A percentile compares a stretch with the other conserved stretches of the same genome.
Conservation (phyloP, 2,888 invertebrate genomes). For the Volucella bombylans region DNA sequence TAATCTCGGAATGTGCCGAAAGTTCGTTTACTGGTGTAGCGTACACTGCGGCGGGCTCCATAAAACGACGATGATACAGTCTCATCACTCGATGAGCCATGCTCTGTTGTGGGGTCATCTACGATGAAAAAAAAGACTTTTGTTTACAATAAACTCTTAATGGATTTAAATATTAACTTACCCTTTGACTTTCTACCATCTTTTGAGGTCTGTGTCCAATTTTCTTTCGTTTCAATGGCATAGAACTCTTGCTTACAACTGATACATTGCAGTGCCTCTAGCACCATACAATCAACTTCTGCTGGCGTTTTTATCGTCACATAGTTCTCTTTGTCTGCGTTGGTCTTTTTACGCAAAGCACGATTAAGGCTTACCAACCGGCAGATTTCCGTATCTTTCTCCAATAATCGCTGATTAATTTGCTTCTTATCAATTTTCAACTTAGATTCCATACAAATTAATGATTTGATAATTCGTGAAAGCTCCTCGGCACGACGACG, state of each 20-base stretch:
- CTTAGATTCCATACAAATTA: slow-evolving; percentile 81
- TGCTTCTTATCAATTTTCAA: slow-evolving; percentile 81
- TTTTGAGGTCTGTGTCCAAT: slow-evolving; percentile 79
- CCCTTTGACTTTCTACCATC: slow-evolving; percentile 79
- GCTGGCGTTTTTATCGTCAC: slow-evolving; percentile 56
- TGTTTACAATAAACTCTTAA: background rate
- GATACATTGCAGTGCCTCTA: slow-evolving; percentile 81
- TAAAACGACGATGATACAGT: slow-evolving; percentile 82
- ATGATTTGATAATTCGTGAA: slow-evolving; percentile 81
- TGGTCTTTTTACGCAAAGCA: slow-evolving; percentile 78
- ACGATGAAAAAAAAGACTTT: slow-evolving; percentile 47
- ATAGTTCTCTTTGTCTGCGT: slow-evolving; percentile 73
- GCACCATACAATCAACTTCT: slow-evolving; percentile 78
- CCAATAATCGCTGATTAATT: slow-evolving; percentile 80
- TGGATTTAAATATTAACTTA: slow-evolving; percentile 54
- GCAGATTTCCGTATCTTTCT: slow-evolving; percentile 81
- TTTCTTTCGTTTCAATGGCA: slow-evolving; percentile 80
- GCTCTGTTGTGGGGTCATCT: slow-evolving; percentile 79
- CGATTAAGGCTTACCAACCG: slow-evolving; percentile 80
- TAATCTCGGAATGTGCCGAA: slow-evolving; percentile 82
- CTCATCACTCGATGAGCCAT: slow-evolving; percentile 82
- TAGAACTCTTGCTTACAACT: slow-evolving; percentile 82
- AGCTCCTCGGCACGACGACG: slow-evolving; percentile 81
- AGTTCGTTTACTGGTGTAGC: slow-evolving; percentile 82
- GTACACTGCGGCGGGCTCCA: slow-evolving; percentile 82